Evolutionary conservation across 2,888 invertebrate species (phyloP), one percentile per base, ranked within the genome.

Genomic region (Tethea ocularis): DNA sequence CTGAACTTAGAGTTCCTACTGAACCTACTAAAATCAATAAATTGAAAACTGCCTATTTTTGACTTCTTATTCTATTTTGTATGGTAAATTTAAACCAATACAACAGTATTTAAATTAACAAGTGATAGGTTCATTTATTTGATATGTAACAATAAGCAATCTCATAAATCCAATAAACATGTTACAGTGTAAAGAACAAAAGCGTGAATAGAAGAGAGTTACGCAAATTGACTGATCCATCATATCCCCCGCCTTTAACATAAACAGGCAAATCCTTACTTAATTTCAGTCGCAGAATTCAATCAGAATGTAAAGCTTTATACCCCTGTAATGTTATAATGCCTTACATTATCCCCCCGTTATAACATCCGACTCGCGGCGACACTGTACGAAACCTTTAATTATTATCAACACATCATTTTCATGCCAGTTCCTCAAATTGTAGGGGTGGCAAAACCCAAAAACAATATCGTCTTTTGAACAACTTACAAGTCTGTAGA

Each of bases 321-420:
- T 89, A 80, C 89, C 89, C 87, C 85, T 75, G 82, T 92, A 90
- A 91, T 90, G 89, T 92, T 88, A 90, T 92, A 91, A 92, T 91
- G 87, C 89, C 86, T 86, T 83, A 86, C 86, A 88, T 91, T 87
- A 90, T 89, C 89, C 89, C 87, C 85, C 84, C 80, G 79, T 80
- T 78, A 80, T 77, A 80, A 81, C 83, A 83, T 78, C 79, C 80
- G 80, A 84, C 63, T 75, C 82, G 79, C 78, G 83, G 82, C 87
- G 87, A 89, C 89, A 87, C 83, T 77, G 78, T 82, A 82, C 85
- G 80, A 77, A 92, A 91, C 92, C 93, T 93, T 91, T 92, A 91
- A 93, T 93, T 93, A 93, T 93, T 91, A 92, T 91, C 91, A 93
- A 92, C 93, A 92, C 93, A 89, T 92, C 84, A 91, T 92, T 91